Conservation (phyloP, 2,888 invertebrate genomes). For the Limnephilus lunatus region DNA sequence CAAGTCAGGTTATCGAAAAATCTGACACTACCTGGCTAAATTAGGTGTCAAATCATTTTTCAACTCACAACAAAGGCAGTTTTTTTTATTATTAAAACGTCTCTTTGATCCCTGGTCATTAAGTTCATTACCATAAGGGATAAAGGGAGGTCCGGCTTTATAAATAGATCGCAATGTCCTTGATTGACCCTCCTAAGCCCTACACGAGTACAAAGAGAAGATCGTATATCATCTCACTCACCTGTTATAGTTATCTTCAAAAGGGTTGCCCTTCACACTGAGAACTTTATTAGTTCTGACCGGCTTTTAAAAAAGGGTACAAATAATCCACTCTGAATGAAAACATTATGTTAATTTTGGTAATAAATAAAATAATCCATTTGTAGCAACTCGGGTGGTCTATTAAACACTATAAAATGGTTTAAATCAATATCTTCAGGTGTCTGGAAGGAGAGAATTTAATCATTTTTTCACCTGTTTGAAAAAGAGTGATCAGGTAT, state of each 20-base stretch:
- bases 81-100: neutral
- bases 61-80: neutral
- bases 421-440: neutral
- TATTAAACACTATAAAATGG: neutral
- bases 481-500: neutral
- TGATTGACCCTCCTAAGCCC: constrained; percentile 13
- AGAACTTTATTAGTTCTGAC: constrained; percentile 34
- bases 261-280: constrained; percentile 29
- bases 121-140: constrained; percentile 34
- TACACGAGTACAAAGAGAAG: constrained; percentile 18
- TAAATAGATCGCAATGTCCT: constrained; percentile 26
- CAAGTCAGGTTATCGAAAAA: no score
- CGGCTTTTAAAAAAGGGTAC: constrained; percentile 19
- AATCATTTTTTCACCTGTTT: neutral
- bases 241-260: neutral
- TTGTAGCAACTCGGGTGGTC: constrained; percentile 24
- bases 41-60: neutral
- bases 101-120: constrained; percentile 9
- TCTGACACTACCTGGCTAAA: neutral
- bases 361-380: constrained; percentile 13
- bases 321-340: constrained; percentile 21
- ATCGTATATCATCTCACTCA: constrained; percentile 41
- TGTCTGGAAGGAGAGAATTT: neutral
- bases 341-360: constrained; percentile 31
- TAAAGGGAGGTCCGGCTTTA: neutral